These are phyloP conservation scores for Heterodera carotae DNA, from an alignment of 1,140 invertebrate species.

Conservation along the genomic window DNA sequence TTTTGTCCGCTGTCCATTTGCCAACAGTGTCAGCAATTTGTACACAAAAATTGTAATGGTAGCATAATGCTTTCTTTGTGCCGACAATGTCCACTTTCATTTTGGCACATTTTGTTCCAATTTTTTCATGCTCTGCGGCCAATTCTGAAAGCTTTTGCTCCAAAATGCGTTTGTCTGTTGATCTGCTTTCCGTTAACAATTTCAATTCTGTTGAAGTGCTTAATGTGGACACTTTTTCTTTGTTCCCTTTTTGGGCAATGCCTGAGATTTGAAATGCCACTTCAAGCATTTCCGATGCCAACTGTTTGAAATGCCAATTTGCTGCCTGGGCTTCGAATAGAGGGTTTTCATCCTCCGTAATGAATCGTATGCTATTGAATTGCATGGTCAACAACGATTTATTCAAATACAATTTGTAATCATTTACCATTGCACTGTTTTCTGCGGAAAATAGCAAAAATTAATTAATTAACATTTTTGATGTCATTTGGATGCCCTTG, in stretches of 20 bases:
- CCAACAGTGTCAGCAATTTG: background rate
- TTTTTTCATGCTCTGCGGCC: background rate
- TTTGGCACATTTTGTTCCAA: background rate
- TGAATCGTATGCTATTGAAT: background rate
- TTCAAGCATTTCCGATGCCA: background rate
- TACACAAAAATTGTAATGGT: background rate
- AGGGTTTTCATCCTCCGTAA: background rate
- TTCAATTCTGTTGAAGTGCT: too few species aligned
- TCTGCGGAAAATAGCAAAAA: too few species aligned
- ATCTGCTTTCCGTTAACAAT: too few species aligned
- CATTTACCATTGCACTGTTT: background rate
- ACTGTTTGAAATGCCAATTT: background rate
- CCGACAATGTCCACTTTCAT: background rate
- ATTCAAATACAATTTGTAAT: background rate
- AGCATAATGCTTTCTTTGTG: background rate
- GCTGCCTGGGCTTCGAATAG: background rate
- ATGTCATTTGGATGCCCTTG: too few species aligned
- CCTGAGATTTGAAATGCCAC: background rate
- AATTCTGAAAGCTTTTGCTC: background rate
- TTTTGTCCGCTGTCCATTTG: too few species aligned
- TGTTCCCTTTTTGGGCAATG: background rate
- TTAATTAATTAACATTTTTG: too few species aligned
- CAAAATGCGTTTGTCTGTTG: too few species aligned
- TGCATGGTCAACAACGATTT: background rate
- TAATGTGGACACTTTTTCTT: too few species aligned